These are phyloP conservation scores for Uropetala carovei DNA, from an alignment of 2,888 invertebrate species.

Conservation along the genomic window DNA sequence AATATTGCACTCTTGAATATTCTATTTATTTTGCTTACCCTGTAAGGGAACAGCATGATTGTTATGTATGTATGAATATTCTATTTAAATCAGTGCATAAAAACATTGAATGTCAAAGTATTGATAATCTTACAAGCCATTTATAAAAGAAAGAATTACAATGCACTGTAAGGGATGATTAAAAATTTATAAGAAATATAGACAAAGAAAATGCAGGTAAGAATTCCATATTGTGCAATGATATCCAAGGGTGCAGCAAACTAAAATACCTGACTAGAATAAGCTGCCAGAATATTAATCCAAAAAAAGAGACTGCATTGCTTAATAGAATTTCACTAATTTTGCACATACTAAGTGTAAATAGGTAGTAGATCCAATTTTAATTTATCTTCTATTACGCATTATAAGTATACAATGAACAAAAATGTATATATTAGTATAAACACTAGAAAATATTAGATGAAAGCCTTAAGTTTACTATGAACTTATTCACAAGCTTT, in stretches of 20 bases:
- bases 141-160: slow-evolving; percentile 29
- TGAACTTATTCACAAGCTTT: slow-evolving; percentile 43
- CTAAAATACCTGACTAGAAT: slow-evolving; percentile 61
- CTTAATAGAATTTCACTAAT: slow-evolving; percentile 46
- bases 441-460: slow-evolving; percentile 55
- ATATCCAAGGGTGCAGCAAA: slow-evolving; percentile 53
- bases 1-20: background rate
- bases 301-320: background rate
- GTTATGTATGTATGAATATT: background rate
- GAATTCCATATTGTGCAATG: slow-evolving; percentile 27
- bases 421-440: slow-evolving; percentile 53
- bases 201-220: background rate
- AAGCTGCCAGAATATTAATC: slow-evolving; percentile 54
- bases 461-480: slow-evolving; percentile 37
- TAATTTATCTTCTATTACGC: slow-evolving; percentile 31
- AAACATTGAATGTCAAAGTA: slow-evolving; percentile 44
- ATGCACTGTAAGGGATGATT: slow-evolving; percentile 19
- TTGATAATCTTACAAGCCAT: slow-evolving; percentile 31
- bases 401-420: slow-evolving; percentile 50
- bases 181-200: background rate
- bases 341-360: slow-evolving; percentile 27
- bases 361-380: slow-evolving; percentile 47
- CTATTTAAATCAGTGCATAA: slow-evolving; percentile 40
- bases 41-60: no score
- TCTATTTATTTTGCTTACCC: no score